Conservation (phyloP, 1,140 invertebrate genomes). For the Frieseomelitta varia region DNA sequence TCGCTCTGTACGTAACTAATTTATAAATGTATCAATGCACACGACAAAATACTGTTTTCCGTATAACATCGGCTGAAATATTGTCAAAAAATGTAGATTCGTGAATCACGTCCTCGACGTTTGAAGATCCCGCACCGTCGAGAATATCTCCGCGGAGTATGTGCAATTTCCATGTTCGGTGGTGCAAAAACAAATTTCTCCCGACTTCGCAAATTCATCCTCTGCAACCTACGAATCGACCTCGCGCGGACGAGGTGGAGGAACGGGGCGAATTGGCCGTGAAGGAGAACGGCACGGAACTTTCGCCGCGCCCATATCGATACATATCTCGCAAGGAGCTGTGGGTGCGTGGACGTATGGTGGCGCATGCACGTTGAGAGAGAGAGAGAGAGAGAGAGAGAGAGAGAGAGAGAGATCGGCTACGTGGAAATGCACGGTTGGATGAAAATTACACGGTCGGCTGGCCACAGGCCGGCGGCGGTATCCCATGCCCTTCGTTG, state of each 20-base stretch:
- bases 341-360: conserved; percentile 14
- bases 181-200: neutral
- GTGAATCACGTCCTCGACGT: too few species aligned
- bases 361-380: neutral
- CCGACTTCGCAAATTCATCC: neutral
- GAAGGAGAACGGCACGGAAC: neutral
- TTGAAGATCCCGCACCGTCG: neutral
- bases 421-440: conserved; percentile 53
- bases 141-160: neutral
- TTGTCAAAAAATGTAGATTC: too few species aligned
- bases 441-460: conserved; percentile 51
- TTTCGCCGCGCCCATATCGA: neutral
- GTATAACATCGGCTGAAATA: too few species aligned
- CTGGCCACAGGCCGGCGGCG: conserved; percentile 37
- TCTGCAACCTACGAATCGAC: conserved; percentile 48
- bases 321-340: neutral
- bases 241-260: conserved; percentile 51
- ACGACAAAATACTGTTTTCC: too few species aligned
- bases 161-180: neutral
- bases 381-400: too few species aligned
- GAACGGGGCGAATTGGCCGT: conserved; percentile 9
- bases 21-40: too few species aligned
- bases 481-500: conserved; percentile 57
- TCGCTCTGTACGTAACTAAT: too few species aligned
- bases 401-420: conserved; percentile 10